Evolutionary conservation across 1,140 invertebrate genomes (phyloP), one percentile per base, ranked within the genome.

Genomic region (Sitodiplosis mosellana): DNA sequence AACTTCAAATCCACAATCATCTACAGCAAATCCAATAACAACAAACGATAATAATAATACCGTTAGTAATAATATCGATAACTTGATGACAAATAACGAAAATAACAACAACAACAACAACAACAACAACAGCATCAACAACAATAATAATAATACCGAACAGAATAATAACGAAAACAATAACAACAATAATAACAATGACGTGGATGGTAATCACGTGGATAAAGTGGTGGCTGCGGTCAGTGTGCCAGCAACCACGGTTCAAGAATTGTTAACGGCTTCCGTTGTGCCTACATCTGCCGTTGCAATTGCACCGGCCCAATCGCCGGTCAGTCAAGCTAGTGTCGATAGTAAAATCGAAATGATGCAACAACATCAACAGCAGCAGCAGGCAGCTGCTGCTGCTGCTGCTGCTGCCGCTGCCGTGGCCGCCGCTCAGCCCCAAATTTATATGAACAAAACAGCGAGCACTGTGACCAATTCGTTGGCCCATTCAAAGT

Each of bases 341-440:
- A 59, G 53, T 49, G 59, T 59, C 33, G 59, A 59, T 52, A 48
- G 56, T 43, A 27, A 27, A 10, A 27, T 27, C 27, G 27, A 45
- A 19, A 10, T 33, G 21, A 42, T 46, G 43, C 22, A 37, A 48
- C 47, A 37, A 47, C 45, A 44, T 15, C 46, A 46, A 36, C 12
- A n/a, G 5, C 45, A 33, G 34, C 45, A 12, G 45, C 33, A 8
- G 49, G 59, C 58, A 41, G 49, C 56, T 43, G 40, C 51, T 41
- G 45, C 51, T 20, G 48, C 55, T 49, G 55, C 56, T 47, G 53
- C 61, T 49, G 54, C 52, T 48, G 55, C 61, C 54, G 59, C 57
- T 45, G 49, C 55, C 20, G 44, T 47, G 21, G 52, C 53, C 47
- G 52, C 48, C 34, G 48, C 45, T 17, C 48, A 48, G 42, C 52